Base-by-base conservation (phyloP, 2,113 vertebrate species). In the Callospermophilus lateralis region DNA sequence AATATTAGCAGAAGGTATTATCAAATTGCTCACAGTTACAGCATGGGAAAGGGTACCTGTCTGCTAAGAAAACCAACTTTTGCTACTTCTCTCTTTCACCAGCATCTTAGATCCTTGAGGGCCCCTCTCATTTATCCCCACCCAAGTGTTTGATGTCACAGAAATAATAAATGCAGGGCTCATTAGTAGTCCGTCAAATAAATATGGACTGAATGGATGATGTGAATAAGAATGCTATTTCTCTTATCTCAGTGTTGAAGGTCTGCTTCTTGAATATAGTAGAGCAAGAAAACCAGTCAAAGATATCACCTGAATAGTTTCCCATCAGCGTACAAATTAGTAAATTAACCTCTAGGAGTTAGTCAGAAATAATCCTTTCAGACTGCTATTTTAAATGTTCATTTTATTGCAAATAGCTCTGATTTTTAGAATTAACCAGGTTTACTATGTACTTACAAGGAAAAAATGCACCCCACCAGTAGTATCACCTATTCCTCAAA, bases 41-140 rank as follows among this genome's bases (percentile, higher is more conserved):
- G 53, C 0, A 0, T 10, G 6, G 51, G 26, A 7, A 42, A 28
- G 7, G 1, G 10, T 37, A 0, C 0, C 2, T 12, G 19, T 42
- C 37, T 68, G 83, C 37, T 2, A 42, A 42, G 58, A 24, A 87
- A 19, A 30, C 7, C 0, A 0, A 2, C 5, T 16, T 61, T 53
- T 53, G n/a, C 24, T 6, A 32, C 39, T 68, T 19, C 32, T 78
- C 9, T 48, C 16, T 4, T 8, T n/a, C 15, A 1, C 0, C 37
- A 42, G 20, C 28, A 6, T 28, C 10, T 2, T 24, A 4, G 28
- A 12, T 8, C 15, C 5, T 5, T 6, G n/a, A n/a, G 0, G 11
- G 20, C 2, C n/a, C 15, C 39, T 61, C 30, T 0, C 8, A 0
- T 1, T n/a, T 12, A 1, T 8, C 19, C 1, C 22, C 12, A 53